Base-by-base conservation (phyloP, 1,140 invertebrate genomes). In the Argopecten irradians region DNA sequence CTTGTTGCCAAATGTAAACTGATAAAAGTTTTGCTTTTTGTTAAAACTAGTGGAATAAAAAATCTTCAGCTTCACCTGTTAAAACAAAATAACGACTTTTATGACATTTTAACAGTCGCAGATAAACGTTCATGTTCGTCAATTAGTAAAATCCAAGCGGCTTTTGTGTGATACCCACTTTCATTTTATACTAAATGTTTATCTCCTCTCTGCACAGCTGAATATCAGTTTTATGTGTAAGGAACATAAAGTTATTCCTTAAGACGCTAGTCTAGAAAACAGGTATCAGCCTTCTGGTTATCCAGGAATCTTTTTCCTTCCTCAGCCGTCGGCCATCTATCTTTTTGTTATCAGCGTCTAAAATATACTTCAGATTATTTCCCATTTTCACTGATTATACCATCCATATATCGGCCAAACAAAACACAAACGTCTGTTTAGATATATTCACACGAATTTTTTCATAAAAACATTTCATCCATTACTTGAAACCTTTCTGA, bases 291-390 rank as follows among this genome's bases (percentile, higher is more conserved):
- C 22, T n/a, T 71, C 22, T 71, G 55, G 55, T 71, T 71, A 71
- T 28, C 55, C 55, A 71, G n/a, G n/a, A 71, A 28, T 7, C 2
- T 16, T 71, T 71, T n/a, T 28, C 13, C 55, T n/a, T 28, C 22
- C 55, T 28, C n/a, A 71, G 55, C 36, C 36, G 5, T 13, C 36
- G 36, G 36, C 55, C 55, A 71, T 71, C 55, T 71, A 71, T 71
- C 55, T 71, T 71, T 71, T 71, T 71, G 55, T 71, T 71, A 71
- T 71, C 55, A 71, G n/a, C 55, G n/a, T 71, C 55, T 71, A 71
- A n/a, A 71, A 71, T 71, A 71, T 71, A 71, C 55, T 11, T 28
- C 55, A 71, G 55, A 71, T 71, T 71, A 71, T 71, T 71, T 71
- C 55, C 8, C 55, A 71, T 71, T 71, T 71, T 71, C 55, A 71